Conservation (phyloP, 1,140 invertebrate genomes). For the Sitobion miscanthi region DNA sequence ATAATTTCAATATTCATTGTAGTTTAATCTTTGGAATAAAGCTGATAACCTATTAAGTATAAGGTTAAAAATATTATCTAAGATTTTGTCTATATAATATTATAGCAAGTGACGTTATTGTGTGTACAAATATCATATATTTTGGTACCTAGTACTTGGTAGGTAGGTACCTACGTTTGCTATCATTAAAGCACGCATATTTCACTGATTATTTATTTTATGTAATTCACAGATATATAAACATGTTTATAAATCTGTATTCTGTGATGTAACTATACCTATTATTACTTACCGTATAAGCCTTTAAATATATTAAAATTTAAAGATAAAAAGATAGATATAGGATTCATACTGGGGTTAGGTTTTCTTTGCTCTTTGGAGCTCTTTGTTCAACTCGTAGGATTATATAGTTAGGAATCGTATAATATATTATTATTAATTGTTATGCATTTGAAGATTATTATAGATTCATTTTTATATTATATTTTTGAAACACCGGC, state of each 20-base stretch:
- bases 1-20: neutral
- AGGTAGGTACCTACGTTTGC: no score
- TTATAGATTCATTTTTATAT: neutral
- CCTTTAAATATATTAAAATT: neutral
- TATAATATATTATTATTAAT: neutral
- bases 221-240: no score
- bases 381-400: neutral
- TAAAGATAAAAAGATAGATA: neutral
- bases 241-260: no score
- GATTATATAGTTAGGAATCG: neutral
- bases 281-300: neutral
- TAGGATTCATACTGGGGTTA: neutral
- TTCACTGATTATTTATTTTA: neutral
- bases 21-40: neutral
- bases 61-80: neutral
- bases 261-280: no score
- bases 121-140: neutral
- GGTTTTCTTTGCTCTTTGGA: neutral
- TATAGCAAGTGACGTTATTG: neutral
- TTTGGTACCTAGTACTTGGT: no score
- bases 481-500: neutral
- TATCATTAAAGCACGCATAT: neutral
- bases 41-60: neutral
- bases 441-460: neutral
- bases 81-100: neutral